Evolutionary conservation across 2,113 vertebrate species (phyloP).

Genomic region (Neofelis nebulosa): DNA sequence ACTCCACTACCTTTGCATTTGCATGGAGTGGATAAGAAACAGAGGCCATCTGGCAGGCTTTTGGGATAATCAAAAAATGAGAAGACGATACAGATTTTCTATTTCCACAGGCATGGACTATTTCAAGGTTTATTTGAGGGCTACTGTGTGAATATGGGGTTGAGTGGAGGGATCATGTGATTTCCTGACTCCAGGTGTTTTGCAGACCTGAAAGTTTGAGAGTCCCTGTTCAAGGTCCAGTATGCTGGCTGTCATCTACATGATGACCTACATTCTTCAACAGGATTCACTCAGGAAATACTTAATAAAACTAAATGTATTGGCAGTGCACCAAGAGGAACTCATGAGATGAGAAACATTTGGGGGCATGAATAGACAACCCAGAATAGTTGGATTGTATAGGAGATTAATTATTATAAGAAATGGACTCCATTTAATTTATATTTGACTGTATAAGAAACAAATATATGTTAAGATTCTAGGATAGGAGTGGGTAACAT

Average conservation of each 20-base stretch:
- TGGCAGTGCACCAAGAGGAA: not conserved
- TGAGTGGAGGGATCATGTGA: not conserved
- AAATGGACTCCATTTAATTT: not conserved
- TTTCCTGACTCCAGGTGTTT: not conserved
- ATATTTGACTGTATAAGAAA: not conserved
- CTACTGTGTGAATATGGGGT: not conserved
- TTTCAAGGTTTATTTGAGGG: constrained; percentile 25
- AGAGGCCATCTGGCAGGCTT: not conserved
- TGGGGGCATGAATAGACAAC: not conserved
- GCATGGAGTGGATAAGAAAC: not conserved
- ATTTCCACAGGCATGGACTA: not conserved
- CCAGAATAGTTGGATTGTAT: not conserved
- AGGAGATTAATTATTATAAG: not conserved
- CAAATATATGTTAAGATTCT: not conserved
- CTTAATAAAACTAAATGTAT: not conserved
- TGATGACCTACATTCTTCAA: not conserved
- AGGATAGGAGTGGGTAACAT: not conserved
- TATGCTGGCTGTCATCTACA: not conserved
- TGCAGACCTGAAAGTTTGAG: not conserved
- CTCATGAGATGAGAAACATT: not conserved
- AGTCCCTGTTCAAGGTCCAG: not conserved
- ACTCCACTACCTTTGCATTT: not conserved
- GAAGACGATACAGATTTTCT: not conserved
- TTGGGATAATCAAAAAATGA: not conserved
- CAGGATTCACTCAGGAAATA: not conserved